Evolutionary conservation across 2,113 vertebrate species (phyloP).

Genomic region (Chrysochloris asiatica): DNA sequence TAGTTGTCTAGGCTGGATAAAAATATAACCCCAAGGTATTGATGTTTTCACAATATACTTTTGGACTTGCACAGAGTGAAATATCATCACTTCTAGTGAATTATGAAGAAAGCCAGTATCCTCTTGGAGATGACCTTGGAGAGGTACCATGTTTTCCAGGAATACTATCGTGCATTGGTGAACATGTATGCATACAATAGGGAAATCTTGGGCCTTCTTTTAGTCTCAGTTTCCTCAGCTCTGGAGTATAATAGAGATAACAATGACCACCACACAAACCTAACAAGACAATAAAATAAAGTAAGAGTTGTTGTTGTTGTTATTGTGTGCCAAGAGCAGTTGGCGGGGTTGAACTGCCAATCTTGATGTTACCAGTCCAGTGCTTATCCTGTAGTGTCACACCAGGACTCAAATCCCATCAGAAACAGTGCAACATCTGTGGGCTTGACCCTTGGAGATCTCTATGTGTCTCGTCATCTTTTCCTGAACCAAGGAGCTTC

Average conservation of each 20-base stretch:
- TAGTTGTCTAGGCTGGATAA: background rate
- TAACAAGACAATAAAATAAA: background rate
- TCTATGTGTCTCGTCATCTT: no score
- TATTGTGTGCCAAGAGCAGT: no score
- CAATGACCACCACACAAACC: background rate
- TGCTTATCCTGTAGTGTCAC: no score
- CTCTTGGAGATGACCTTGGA: background rate
- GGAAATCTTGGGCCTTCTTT: background rate
- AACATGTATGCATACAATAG: rapidly evolving
- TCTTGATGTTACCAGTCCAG: no score
- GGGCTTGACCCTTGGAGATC: no score
- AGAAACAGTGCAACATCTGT: no score
- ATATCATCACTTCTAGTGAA: background rate
- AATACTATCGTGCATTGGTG: background rate
- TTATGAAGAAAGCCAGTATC: background rate
- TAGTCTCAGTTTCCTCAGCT: background rate
- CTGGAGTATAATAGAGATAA: background rate
- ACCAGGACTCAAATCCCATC: no score
- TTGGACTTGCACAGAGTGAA: background rate
- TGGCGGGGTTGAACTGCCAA: no score
- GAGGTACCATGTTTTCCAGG: background rate
- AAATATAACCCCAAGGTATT: background rate
- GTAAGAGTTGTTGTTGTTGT: no score
- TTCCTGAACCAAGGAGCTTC: no score
- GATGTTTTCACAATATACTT: background rate